Evolutionary conservation across 2,797 vertebrate species (phyloP).

Genomic region (Pangasius macronema): DNA sequence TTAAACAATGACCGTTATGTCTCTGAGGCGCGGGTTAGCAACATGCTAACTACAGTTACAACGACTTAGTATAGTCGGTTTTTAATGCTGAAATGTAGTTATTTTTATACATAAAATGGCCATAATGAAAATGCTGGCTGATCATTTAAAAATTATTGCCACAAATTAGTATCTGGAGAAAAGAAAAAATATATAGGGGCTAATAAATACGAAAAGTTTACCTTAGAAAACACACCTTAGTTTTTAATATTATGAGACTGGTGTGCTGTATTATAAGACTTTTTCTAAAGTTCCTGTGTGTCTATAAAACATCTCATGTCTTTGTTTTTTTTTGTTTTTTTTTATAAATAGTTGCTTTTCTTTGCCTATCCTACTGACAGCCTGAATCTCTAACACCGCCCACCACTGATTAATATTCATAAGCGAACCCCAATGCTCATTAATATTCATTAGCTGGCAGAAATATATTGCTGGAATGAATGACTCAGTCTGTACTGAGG

Average conservation of each 20-base stretch:
- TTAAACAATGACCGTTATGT: not conserved
- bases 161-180: not conserved
- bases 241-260: not conserved
- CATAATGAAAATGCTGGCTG: too few species aligned
- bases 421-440: not conserved
- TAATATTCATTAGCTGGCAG: not conserved
- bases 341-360: not conserved
- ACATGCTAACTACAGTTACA: not conserved
- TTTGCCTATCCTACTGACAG: too few species aligned
- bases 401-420: constrained; percentile 9
- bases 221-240: not conserved
- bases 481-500: too few species aligned
- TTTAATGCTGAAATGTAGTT: not conserved
- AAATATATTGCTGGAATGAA: not conserved
- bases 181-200: not conserved
- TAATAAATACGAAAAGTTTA: not conserved
- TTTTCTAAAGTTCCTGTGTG: not conserved
- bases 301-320: not conserved
- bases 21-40: not conserved
- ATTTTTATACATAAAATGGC: not conserved
- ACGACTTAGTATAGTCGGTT: not conserved
- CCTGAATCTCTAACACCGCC: not conserved
- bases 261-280: not conserved
- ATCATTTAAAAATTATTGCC: not conserved
- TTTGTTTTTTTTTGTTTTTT: not conserved